Conservation (phyloP, 2,888 invertebrate species). For the Chaitophorus viminalis region DNA sequence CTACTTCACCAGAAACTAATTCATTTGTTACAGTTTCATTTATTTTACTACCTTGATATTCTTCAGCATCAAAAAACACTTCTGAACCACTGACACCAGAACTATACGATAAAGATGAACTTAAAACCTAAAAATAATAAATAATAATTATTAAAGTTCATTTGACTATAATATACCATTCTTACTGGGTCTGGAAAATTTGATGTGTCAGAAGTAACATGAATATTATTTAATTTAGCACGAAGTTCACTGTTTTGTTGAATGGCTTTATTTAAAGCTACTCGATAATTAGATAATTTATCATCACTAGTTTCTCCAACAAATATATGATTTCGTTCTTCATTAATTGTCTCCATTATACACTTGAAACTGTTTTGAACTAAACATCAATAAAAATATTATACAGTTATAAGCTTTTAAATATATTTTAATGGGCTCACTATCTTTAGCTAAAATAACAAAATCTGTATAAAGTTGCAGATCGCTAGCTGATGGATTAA, state of each 20-base stretch:
- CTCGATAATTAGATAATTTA: constrained; percentile 54
- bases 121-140: constrained; percentile 54
- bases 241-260: constrained; percentile 81
- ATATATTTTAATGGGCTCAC: constrained; percentile 67
- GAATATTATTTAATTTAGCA: constrained; percentile 73
- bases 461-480: constrained; percentile 73
- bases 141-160: constrained; percentile 23
- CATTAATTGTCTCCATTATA: constrained; percentile 51
- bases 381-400: constrained; percentile 46
- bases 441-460: constrained; percentile 75
- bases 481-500: constrained; percentile 67
- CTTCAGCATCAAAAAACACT: constrained; percentile 82
- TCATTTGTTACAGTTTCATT: constrained; percentile 63
- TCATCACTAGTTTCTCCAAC: constrained; percentile 47
- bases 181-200: constrained; percentile 72
- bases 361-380: constrained; percentile 56
- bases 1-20: constrained; percentile 62
- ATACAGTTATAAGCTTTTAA: neutral
- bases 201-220: constrained; percentile 74
- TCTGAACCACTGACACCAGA: constrained; percentile 81
- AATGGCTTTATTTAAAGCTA: constrained; percentile 68
- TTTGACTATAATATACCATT: constrained; percentile 55
- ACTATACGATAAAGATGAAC: constrained; percentile 73
- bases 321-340: constrained; percentile 51
- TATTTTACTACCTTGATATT: constrained; percentile 66